Base-by-base conservation (phyloP, 2,797 vertebrate species). In the Molothrus aeneus region DNA sequence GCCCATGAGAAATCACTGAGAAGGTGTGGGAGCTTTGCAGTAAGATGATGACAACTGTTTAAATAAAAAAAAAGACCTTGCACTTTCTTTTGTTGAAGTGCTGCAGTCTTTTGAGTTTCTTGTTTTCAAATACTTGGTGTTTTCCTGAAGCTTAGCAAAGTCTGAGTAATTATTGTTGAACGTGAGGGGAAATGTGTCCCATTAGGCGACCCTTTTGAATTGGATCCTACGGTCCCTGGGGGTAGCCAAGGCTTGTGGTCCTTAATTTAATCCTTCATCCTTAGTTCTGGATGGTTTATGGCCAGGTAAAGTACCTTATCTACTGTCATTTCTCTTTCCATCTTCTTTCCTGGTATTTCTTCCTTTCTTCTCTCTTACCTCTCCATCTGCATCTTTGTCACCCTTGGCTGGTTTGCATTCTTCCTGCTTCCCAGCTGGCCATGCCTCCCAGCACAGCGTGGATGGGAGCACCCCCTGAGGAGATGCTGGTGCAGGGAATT, bases 371-470 rank as follows among this genome's bases (percentile, higher is more conserved):
- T 68, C 13, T 59, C 4, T n/a, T 72, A 43, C 8, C 2, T 51
- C 17, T 80, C 17, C 22, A 5, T 61, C 43, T 88, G 16, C 11
- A 50, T 61, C 43, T 77, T 60, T 77, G 20, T 42, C 56, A 26
- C 28, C 5, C 14, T 53, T 81, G 66, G 11, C 66, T 87, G 40
- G 36, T 87, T 61, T 54, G 51, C 36, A 17, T 36, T 68, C 47
- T 66, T 48, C 6, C 0, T 80, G 22, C 70, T 19, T 79, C 24
- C 42, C 68, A 51, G 54, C 56, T 68, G 74, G 32, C 48, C 2
- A 0, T 28, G 54, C 38, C 4, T 12, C 36, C 36, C 36, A 51
- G 48, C 17, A 10, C 7, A 0, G 6, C 2, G 17, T 17, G 36
- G 28, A 9, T 7, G 9, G 48, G 71, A 68, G 7, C 20, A 29